phyloP scores from a whole-genome alignment of 2,797 vertebrate genomes.

The Halcyon badia region DNA sequence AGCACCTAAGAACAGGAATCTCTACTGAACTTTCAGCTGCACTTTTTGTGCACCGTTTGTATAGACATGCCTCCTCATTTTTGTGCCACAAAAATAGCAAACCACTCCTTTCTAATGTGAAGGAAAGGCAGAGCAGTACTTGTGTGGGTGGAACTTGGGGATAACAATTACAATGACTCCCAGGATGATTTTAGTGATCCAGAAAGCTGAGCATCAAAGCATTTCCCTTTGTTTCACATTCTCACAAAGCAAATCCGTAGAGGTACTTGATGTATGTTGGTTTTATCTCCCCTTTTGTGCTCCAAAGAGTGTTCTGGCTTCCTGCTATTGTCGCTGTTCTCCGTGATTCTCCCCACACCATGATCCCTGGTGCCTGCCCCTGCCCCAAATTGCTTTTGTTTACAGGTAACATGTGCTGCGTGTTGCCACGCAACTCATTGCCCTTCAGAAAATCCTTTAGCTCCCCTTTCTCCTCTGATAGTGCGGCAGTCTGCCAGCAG shows the following conservation, averaged over 20 bases:
- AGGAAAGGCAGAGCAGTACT: background rate
- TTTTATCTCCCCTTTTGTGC: background rate
- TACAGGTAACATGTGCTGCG: background rate
- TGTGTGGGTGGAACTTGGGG: background rate
- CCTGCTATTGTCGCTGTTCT: background rate
- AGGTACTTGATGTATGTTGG: background rate
- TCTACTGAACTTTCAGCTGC: background rate
- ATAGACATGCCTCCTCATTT: background rate
- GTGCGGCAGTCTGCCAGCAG: background rate
- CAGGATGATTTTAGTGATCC: background rate
- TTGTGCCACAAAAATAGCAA: background rate
- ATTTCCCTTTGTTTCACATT: background rate
- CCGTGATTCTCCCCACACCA: background rate
- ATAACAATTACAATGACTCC: background rate
- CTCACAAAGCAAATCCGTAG: background rate
- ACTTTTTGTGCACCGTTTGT: background rate
- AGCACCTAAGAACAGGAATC: background rate
- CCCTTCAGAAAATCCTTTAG: background rate
- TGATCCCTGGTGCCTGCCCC: background rate
- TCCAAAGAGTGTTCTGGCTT: background rate
- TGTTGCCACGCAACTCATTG: background rate
- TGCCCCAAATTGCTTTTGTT: background rate
- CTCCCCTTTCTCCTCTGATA: background rate
- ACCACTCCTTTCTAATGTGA: background rate
- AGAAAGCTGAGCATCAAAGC: constrained; percentile 19